Evolutionary conservation across 2,797 vertebrate species (phyloP).

Genomic region (Danio kyathit): DNA sequence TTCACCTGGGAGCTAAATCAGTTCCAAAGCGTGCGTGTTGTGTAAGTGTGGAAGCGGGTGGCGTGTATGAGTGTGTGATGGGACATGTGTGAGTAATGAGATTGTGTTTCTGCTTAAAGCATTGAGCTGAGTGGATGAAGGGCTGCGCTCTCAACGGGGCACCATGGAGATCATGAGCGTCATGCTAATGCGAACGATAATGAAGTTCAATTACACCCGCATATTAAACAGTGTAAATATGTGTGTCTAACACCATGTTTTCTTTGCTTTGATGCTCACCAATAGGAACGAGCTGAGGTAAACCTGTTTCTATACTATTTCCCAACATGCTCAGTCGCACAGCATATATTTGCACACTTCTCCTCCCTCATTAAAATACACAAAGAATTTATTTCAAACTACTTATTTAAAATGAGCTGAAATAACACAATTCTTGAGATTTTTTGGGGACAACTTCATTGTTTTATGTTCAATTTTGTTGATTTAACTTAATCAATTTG

Average conservation of each 20-base stretch:
- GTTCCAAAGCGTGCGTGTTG: slow-evolving; percentile 15
- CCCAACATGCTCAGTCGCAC: not conserved
- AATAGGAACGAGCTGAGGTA: slow-evolving; percentile 77
- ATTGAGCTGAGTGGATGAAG: slow-evolving; percentile 56
- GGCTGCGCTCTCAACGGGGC: slow-evolving; percentile 50
- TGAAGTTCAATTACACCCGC: slow-evolving; percentile 6
- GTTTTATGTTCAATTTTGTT: no score
- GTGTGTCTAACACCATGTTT: slow-evolving; percentile 29
- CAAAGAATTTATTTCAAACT: no score
- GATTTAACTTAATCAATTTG: no score
- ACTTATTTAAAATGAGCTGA: no score
- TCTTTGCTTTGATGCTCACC: slow-evolving; percentile 59
- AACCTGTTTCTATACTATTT: slow-evolving; percentile 41
- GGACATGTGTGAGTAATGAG: slow-evolving; percentile 61
- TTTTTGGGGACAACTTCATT: no score
- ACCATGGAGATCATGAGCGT: slow-evolving; percentile 28
- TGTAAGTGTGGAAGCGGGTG: slow-evolving; percentile 5
- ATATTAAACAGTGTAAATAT: slow-evolving; percentile 14
- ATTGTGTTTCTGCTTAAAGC: slow-evolving; percentile 67
- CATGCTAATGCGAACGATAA: slow-evolving; percentile 16
- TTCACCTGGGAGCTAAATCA: slow-evolving; percentile 2
- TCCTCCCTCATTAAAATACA: not conserved
- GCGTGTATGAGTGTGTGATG: slow-evolving; percentile 7
- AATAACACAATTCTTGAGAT: no score
- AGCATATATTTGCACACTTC: slow-evolving; percentile 11